Evolutionary conservation across 2,797 vertebrate genomes (phyloP), one percentile per base, ranked within the genome.

Genomic region (Dryobates pubescens): DNA sequence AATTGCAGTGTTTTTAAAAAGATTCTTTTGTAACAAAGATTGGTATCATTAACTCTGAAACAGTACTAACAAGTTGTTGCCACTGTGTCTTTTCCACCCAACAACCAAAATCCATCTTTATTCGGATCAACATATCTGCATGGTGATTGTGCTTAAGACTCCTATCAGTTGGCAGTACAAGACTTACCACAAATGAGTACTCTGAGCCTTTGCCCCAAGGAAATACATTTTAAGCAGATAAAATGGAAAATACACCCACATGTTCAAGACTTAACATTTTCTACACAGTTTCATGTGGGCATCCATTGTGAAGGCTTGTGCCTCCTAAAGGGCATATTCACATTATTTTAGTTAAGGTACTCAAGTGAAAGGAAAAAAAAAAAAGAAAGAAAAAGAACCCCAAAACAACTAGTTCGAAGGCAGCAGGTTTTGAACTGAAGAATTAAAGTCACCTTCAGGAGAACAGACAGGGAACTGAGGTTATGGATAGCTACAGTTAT

Each of bases 21-120:
- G 36, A 90, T 89, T 91, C 49, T 77, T 89, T 88, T 90, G 79
- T 80, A 59, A 53, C 20, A 41, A 82, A 69, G 51, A 85, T 69
- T 10, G 26, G 9, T 74, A 92, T 88, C 27, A 19, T 76, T 87
- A 90, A 56, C 65, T 82, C 70, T 63, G 49, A 91, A 45, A 72
- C n/a, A 77, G 12, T 32, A 41, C 34, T 75, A 96, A 72, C 13
- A 82, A 85, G 32, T 72, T 58, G 20, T 34, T 82, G 23, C n/a
- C 34, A 32, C 19, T 10, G 6, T 27, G 5, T 38, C 45, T 87
- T 79, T 82, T 89, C 16, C 59, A n/a, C 74, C 45, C 15, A 86
- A 57, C 12, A 71, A 71, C 90, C 12, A 87, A 43, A 82, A 92
- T 45, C 16, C 27, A 70, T 83, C 57, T 24, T 73, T 82, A 56